phyloP scores from a whole-genome alignment of 2,888 invertebrate species.

The Steinernema hermaphroditum region DNA sequence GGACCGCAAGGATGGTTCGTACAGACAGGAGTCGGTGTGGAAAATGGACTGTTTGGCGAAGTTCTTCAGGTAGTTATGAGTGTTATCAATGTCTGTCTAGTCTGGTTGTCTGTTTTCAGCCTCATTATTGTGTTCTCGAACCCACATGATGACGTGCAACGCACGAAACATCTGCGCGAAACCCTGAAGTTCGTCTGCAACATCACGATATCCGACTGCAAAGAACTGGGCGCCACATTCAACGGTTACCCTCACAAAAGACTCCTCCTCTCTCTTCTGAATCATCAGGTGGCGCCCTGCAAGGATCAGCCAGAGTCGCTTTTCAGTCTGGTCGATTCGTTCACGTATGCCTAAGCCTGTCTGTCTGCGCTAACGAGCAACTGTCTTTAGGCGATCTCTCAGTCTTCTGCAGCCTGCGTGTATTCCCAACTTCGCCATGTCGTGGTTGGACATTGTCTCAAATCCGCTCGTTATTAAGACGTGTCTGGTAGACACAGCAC shows the following conservation, averaged over 20 bases:
- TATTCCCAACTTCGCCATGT: not conserved
- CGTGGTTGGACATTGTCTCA: not conserved
- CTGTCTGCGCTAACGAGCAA: not conserved
- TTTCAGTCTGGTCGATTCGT: not conserved
- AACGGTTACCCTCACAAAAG: not conserved
- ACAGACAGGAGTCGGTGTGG: not conserved
- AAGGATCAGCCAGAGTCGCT: not conserved
- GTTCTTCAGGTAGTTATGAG: not conserved
- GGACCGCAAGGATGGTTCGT: not conserved
- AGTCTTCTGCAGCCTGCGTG: not conserved
- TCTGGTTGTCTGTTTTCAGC: not conserved
- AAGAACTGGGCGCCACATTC: not conserved
- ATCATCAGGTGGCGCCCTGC: not conserved
- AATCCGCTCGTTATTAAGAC: not conserved
- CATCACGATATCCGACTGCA: not conserved
- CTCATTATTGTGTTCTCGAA: not conserved
- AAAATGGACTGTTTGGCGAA: conserved; percentile 1
- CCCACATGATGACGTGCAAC: not conserved
- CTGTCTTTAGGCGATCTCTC: not conserved
- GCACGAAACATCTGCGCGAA: not conserved
- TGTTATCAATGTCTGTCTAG: not conserved
- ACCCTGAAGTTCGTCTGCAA: not conserved
- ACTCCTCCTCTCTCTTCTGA: not conserved
- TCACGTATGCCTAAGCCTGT: not conserved
- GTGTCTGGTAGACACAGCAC: not conserved